These are phyloP conservation scores for Mylabris phalerata DNA, from an alignment of 1,140 invertebrate species.

Conservation along the genomic window DNA sequence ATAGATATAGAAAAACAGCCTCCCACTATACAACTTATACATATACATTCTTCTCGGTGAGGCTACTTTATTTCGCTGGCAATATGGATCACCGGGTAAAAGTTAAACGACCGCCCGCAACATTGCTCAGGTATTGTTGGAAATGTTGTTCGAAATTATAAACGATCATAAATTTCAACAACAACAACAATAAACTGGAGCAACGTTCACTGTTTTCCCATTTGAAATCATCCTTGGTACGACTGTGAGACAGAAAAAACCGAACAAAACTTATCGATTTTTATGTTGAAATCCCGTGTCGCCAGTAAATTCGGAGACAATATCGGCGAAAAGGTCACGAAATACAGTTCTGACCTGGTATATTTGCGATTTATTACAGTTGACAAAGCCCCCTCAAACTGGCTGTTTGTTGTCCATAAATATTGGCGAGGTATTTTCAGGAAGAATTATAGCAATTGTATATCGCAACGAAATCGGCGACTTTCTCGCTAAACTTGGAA, in stretches of 20 bases:
- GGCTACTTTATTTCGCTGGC: neutral
- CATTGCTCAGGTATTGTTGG: neutral
- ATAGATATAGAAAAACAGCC: no score
- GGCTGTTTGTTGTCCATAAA: no score
- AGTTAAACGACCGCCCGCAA: slow-evolving; percentile 1
- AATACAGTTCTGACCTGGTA: neutral
- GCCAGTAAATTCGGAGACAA: slow-evolving; percentile 1
- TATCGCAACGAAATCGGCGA: slow-evolving; percentile 13
- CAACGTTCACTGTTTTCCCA: no score
- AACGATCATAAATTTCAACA: slow-evolving; percentile 7
- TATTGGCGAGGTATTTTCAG: slow-evolving; percentile 6
- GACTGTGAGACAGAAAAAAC: no score
- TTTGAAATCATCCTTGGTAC: no score
- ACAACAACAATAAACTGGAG: neutral
- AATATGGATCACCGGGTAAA: slow-evolving; percentile 8
- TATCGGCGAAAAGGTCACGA: slow-evolving; percentile 10
- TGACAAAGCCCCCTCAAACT: slow-evolving; percentile 2
- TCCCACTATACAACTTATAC: no score
- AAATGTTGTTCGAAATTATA: neutral
- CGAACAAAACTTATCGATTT: no score
- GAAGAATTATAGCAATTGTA: slow-evolving; percentile 20
- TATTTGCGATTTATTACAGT: slow-evolving; percentile 10
- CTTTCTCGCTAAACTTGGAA: slow-evolving; percentile 4
- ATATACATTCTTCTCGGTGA: no score
- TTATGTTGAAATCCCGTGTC: neutral